phyloP scores from a whole-genome alignment of 2,888 invertebrate genomes.

The Neelides folsomi region DNA sequence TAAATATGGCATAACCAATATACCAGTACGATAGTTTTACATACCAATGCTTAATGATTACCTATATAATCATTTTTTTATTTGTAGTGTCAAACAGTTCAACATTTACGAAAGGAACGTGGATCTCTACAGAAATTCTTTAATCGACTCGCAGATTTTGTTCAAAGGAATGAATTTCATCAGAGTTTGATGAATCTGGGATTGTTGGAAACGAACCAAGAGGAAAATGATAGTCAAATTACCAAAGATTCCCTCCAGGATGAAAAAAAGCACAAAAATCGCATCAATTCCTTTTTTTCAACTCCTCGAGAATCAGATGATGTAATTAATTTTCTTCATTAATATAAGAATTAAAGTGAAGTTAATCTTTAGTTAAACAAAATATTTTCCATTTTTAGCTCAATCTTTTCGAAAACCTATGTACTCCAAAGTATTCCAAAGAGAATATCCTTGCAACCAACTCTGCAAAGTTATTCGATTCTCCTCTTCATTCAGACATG shows the following conservation, averaged over 20 bases:
- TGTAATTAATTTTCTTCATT: too few relatives aligned
- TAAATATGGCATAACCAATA: too few relatives aligned
- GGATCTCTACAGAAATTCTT: slow-evolving; percentile 43
- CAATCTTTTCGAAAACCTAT: slow-evolving; percentile 49
- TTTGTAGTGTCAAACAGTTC: slow-evolving; percentile 28
- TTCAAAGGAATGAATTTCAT: slow-evolving; percentile 50
- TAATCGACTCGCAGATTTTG: slow-evolving; percentile 45
- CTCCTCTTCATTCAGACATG: slow-evolving; percentile 49
- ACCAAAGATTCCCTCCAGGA: too few relatives aligned
- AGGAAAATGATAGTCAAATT: not conserved
- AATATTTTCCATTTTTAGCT: slow-evolving; percentile 39
- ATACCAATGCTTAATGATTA: too few relatives aligned
- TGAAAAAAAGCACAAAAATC: too few relatives aligned
- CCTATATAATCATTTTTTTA: not conserved
- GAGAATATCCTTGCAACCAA: slow-evolving; percentile 47
- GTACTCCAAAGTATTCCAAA: slow-evolving; percentile 46
- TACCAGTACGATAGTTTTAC: too few relatives aligned
- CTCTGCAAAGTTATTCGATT: slow-evolving; percentile 46
- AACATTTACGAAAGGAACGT: slow-evolving; percentile 36
- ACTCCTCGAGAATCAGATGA: too few relatives aligned
- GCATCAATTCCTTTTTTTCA: too few relatives aligned
- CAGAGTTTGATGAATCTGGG: slow-evolving; percentile 47
- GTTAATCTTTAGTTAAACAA: too few relatives aligned
- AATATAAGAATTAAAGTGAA: too few relatives aligned
- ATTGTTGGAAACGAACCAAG: slow-evolving; percentile 38